A percentile compares a stretch with the other conserved stretches of the same genome.
Evolutionary conservation across 2,797 vertebrate species (phyloP).

Genomic region (Balearica regulorum): DNA sequence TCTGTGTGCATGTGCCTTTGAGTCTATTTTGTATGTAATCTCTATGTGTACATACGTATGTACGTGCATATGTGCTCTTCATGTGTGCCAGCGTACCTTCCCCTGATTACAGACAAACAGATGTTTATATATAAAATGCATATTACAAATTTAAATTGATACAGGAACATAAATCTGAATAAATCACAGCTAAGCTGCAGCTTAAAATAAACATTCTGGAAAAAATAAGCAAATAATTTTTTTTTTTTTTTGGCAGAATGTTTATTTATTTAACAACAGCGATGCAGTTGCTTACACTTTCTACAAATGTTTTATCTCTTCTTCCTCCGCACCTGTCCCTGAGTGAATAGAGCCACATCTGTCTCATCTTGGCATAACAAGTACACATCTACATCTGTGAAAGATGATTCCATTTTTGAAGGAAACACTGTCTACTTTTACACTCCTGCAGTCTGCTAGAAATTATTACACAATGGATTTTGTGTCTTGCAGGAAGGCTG

Average conservation of each 20-base stretch:
- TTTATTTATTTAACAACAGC: constrained; percentile 84
- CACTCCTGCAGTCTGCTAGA: constrained; percentile 69
- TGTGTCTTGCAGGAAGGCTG: constrained; percentile 73
- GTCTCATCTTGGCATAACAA: constrained; percentile 84
- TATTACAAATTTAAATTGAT: constrained; percentile 44
- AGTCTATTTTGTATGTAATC: not conserved
- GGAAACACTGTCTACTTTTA: constrained; percentile 77
- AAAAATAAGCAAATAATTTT: constrained; percentile 72
- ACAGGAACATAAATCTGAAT: constrained; percentile 52
- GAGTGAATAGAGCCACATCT: constrained; percentile 84
- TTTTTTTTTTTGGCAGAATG: constrained; percentile 70
- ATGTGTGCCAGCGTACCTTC: not conserved
- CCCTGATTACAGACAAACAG: not conserved
- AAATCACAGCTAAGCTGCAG: constrained; percentile 61
- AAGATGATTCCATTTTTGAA: constrained; percentile 79
- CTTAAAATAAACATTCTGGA: constrained; percentile 78
- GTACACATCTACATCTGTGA: constrained; percentile 81
- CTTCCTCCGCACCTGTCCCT: constrained; percentile 84
- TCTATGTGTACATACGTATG: accelerated
- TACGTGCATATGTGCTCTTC: not conserved
- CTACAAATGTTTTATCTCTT: constrained; percentile 85
- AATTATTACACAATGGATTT: constrained; percentile 76
- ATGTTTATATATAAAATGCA: constrained; percentile 24
- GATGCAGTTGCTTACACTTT: constrained; percentile 80
- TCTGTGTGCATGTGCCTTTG: not conserved